Evolutionary conservation across 2,888 invertebrate genomes (phyloP).

Genomic region (Catocala fraxini): DNA sequence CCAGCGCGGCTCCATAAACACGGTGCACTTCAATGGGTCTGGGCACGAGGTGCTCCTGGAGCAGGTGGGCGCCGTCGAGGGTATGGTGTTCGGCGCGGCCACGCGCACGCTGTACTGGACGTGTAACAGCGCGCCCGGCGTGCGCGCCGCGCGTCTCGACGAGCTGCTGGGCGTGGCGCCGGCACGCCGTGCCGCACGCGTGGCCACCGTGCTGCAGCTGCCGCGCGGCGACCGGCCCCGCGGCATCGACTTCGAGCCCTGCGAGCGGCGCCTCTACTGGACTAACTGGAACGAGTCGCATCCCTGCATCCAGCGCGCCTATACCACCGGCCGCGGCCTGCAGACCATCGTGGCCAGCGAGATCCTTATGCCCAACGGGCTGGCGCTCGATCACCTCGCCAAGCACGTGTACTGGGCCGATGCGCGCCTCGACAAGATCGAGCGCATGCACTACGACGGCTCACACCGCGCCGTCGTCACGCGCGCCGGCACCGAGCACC

Average conservation of each 20-base stretch:
- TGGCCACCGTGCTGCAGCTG: slow-evolving; percentile 89
- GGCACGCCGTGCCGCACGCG: slow-evolving; percentile 41
- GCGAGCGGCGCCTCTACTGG: slow-evolving; percentile 93
- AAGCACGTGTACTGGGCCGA: slow-evolving; percentile 95
- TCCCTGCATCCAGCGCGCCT: slow-evolving; percentile 94
- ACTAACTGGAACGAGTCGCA: slow-evolving; percentile 95
- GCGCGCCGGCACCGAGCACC: slow-evolving; percentile 92
- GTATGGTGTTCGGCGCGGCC: slow-evolving; percentile 92
- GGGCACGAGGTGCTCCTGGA: slow-evolving; percentile 90
- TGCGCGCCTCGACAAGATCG: slow-evolving; percentile 94
- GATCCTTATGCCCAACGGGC: slow-evolving; percentile 95
- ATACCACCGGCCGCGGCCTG: slow-evolving; percentile 89
- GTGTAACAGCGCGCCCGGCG: slow-evolving; percentile 91
- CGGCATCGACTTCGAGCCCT: slow-evolving; percentile 95
- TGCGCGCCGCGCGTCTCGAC: slow-evolving; percentile 57
- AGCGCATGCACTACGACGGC: slow-evolving; percentile 94
- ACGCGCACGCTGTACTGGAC: slow-evolving; percentile 94
- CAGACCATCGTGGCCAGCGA: slow-evolving; percentile 91
- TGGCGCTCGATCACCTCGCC: slow-evolving; percentile 92
- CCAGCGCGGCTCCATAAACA: slow-evolving; percentile 94
- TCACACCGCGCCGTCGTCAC: slow-evolving; percentile 89
- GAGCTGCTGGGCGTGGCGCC: slow-evolving; percentile 32
- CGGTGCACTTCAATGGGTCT: slow-evolving; percentile 93
- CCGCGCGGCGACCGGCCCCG: slow-evolving; percentile 92
- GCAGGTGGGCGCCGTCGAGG: slow-evolving; percentile 95